A percentile compares a stretch with the other conserved stretches of the same genome.
Evolutionary conservation across 1,140 invertebrate genomes (phyloP).

Genomic region (Trichonephila clavata): DNA sequence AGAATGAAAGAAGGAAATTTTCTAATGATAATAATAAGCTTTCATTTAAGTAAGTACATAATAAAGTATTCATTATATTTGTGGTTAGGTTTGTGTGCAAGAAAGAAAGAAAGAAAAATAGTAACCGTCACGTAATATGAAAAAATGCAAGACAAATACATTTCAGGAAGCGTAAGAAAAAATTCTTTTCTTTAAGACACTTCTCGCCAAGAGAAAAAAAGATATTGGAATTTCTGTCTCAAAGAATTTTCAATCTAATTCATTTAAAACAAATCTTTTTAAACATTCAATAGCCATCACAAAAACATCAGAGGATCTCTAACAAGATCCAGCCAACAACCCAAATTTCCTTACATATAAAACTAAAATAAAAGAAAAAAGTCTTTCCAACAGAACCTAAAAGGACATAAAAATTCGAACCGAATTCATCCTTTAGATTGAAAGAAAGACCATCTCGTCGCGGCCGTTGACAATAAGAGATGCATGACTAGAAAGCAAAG

Average conservation of each 20-base stretch:
- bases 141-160: too few relatives aligned
- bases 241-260: background rate
- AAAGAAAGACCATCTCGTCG: background rate
- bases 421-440: background rate
- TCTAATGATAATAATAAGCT: too few relatives aligned
- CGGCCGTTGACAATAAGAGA: background rate
- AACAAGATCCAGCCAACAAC: background rate
- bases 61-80: too few relatives aligned
- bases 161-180: too few relatives aligned
- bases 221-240: background rate
- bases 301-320: background rate
- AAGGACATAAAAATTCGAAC: background rate
- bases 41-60: too few relatives aligned
- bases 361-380: background rate
- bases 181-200: too few relatives aligned
- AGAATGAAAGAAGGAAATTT: too few relatives aligned
- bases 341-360: background rate
- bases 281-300: background rate
- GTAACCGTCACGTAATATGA: too few relatives aligned
- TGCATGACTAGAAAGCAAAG: conserved; percentile 24
- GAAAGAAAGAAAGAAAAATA: too few relatives aligned
- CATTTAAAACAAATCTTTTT: too few relatives aligned
- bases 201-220: background rate
- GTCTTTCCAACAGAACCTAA: background rate
- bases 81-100: too few relatives aligned